phyloP scores from a whole-genome alignment of 1,140 invertebrate genomes.

The Drosophila rhopaloa region DNA sequence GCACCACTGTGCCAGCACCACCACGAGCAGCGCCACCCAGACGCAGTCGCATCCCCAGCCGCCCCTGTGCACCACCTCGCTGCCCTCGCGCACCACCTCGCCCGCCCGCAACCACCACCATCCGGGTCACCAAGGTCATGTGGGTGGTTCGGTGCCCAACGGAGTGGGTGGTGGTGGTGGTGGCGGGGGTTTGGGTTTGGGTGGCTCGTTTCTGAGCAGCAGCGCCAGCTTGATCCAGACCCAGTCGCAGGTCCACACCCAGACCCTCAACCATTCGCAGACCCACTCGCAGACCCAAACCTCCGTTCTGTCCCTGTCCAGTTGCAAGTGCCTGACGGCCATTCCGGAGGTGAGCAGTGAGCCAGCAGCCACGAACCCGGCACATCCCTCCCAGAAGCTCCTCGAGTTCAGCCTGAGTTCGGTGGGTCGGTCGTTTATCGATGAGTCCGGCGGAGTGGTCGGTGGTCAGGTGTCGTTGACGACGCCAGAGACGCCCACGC shows the following conservation, averaged over 20 bases:
- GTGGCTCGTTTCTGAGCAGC: slow-evolving; percentile 77
- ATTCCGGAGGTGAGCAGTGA: slow-evolving; percentile 73
- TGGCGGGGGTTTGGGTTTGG: slow-evolving; percentile 63
- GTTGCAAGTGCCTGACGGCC: slow-evolving; percentile 78
- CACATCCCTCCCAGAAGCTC: slow-evolving; percentile 56
- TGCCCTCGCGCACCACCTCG: slow-evolving; percentile 90
- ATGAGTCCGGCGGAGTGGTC: slow-evolving; percentile 54
- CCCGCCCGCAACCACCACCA: slow-evolving; percentile 85
- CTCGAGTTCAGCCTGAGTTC: slow-evolving; percentile 82
- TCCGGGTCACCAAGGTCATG: slow-evolving; percentile 8
- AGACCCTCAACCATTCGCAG: slow-evolving; percentile 27
- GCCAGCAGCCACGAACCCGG: background rate
- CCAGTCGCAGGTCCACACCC: slow-evolving; percentile 39
- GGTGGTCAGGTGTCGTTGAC: slow-evolving; percentile 79
- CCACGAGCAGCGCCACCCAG: slow-evolving; percentile 42
- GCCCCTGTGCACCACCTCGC: slow-evolving; percentile 86
- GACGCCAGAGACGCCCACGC: slow-evolving; percentile 87
- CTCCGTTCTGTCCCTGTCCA: slow-evolving; percentile 55
- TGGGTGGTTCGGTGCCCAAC: slow-evolving; percentile 62
- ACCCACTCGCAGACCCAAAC: slow-evolving; percentile 46
- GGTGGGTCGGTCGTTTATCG: slow-evolving; percentile 82
- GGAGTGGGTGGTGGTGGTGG: slow-evolving; percentile 32
- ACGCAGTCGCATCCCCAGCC: slow-evolving; percentile 34
- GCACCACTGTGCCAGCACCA: slow-evolving; percentile 50
- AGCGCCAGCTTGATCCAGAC: slow-evolving; percentile 60